Conservation (phyloP, 2,888 invertebrate species). For the Dione vanillae region DNA sequence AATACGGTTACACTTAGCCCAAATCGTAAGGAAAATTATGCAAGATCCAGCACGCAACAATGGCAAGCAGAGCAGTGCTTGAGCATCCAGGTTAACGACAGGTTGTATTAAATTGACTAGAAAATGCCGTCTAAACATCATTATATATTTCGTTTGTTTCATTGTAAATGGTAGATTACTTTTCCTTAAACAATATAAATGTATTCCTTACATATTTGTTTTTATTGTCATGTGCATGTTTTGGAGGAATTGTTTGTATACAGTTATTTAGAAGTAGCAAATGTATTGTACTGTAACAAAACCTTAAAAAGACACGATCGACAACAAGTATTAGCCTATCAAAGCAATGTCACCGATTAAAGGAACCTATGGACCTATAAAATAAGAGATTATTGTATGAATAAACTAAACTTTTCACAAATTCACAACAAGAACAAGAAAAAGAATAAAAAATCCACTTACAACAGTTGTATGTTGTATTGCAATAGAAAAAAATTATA, state of each 20-base stretch:
- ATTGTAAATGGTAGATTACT: slow-evolving; percentile 14
- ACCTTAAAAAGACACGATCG: too few species aligned
- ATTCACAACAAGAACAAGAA: too few species aligned
- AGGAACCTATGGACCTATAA: too few species aligned
- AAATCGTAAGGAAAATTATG: slow-evolving; percentile 30
- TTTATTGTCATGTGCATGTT: background rate
- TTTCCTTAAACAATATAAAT: background rate
- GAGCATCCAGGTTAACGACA: slow-evolving; percentile 37
- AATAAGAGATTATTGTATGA: too few species aligned
- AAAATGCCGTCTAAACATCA: slow-evolving; percentile 23
- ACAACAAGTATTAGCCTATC: too few species aligned
- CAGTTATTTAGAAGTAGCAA: background rate
- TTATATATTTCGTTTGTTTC: slow-evolving; percentile 19
- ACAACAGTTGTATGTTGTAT: too few species aligned
- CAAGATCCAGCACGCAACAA: slow-evolving; percentile 39
- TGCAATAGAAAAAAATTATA: too few species aligned
- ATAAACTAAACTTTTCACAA: too few species aligned
- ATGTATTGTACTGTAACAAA: background rate
- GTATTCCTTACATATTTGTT: background rate
- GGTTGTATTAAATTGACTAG: slow-evolving; percentile 31
- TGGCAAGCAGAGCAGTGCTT: slow-evolving; percentile 31
- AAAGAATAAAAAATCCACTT: too few species aligned
- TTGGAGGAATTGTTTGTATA: background rate
- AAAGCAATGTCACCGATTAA: too few species aligned
- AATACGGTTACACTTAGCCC: background rate